Base-by-base conservation (phyloP, 2,888 invertebrate species). In the Aphodius sticticus region DNA sequence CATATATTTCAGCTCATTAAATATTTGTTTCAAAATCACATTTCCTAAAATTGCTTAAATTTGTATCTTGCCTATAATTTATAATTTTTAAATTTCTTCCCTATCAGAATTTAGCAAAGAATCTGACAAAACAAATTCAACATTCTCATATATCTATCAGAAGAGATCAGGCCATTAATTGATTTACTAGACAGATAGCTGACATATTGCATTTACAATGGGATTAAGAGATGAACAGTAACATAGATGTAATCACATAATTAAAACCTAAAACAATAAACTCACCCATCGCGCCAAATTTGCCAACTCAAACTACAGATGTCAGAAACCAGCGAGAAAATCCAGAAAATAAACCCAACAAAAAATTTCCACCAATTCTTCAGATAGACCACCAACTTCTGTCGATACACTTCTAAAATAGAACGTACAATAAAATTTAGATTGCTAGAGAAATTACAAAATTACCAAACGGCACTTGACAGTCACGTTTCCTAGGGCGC, bases 241-340 rank as follows among this genome's bases (percentile, higher is more conserved):
- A 53, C 15, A 75, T 35, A 35, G 6, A 36, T 4, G 3, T 76
- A n/a, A 53, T 76, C n/a, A 38, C 15, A 37, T 71, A 38, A 37
- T 16, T 35, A 78, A 37, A 74, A 70, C 26, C 1, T 26, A 5
- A 76, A 76, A 36, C 0, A 15, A 71, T 71, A 71, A 75, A 70
- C 76, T 78, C 70, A 81, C 81, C 81, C 78, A 94, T 90, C 87
- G 88, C 93, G 91, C 78, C 93, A 91, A 81, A 95, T 91, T 87
- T 94, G 94, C 69, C 92, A 90, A 87, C 96, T 96, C 91, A 96
- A 93, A 80, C 94, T 93, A 84, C 94, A 92, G 84, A 96, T 95
- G 88, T 96, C 96, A 36, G 94, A 95, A 35, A 96, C 91, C 84
- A 96, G 90, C 89, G 94, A 94, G 82, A 95, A 90, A 80, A 96